These are phyloP conservation scores for Petrophora chlorosata DNA, from an alignment of 2,888 invertebrate species.

Conservation along the genomic window DNA sequence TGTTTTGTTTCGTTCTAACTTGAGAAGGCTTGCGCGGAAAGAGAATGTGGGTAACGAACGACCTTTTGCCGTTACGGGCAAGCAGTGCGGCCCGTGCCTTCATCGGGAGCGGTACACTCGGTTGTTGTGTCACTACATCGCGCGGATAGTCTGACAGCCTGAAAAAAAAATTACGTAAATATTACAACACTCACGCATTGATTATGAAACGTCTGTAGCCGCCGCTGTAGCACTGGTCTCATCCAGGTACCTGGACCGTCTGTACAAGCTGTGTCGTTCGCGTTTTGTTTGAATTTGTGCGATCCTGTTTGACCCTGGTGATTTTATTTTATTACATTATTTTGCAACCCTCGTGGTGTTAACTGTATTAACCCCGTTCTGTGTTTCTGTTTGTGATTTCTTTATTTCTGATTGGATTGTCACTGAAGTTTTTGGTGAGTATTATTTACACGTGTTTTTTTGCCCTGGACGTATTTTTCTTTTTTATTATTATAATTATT, in stretches of 20 bases:
- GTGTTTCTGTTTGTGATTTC: slow-evolving; percentile 73
- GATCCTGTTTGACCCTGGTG: slow-evolving; percentile 74
- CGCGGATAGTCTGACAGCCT: slow-evolving; percentile 67
- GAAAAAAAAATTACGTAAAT: slow-evolving; percentile 82
- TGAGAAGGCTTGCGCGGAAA: slow-evolving; percentile 83
- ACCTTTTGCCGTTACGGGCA: slow-evolving; percentile 81
- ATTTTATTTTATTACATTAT: slow-evolving; percentile 74
- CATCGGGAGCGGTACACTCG: slow-evolving; percentile 68
- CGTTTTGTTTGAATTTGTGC: slow-evolving; percentile 68
- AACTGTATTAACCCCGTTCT: slow-evolving; percentile 55
- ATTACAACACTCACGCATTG: slow-evolving; percentile 78
- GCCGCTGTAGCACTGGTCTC: slow-evolving; percentile 41
- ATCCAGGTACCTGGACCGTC: slow-evolving; percentile 44
- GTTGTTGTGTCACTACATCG: slow-evolving; percentile 52
- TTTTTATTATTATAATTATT: background rate
- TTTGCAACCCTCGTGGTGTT: slow-evolving; percentile 68
- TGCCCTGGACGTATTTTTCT: background rate
- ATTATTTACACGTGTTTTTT: background rate
- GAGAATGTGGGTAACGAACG: slow-evolving; percentile 84
- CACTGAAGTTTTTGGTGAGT: slow-evolving; percentile 69
- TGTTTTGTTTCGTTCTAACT: slow-evolving; percentile 67
- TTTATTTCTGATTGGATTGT: slow-evolving; percentile 74
- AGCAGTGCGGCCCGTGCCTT: slow-evolving; percentile 82
- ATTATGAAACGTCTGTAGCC: slow-evolving; percentile 71
- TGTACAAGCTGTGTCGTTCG: slow-evolving; percentile 49